These are phyloP conservation scores for Poeciliopsis presidionis DNA, from an alignment of 2,797 vertebrate genomes.

Conservation along the genomic window DNA sequence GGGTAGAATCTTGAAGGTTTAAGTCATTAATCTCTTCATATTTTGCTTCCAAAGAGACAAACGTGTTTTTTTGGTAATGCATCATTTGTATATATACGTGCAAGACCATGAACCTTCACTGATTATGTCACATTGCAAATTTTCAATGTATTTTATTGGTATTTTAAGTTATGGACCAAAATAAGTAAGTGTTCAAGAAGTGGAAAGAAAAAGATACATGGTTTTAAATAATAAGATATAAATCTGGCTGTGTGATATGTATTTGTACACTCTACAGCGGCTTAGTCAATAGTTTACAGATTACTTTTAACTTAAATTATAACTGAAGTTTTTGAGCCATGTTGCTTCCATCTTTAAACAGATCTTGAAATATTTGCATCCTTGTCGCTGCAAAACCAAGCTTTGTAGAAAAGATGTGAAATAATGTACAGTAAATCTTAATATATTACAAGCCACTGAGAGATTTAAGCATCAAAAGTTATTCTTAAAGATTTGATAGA, in stretches of 20 bases:
- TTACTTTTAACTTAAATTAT: background rate
- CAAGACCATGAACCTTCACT: background rate
- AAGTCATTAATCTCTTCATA: background rate
- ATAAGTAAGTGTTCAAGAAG: background rate
- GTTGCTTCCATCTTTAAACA: background rate
- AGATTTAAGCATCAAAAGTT: background rate
- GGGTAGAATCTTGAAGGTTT: background rate
- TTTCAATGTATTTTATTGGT: background rate
- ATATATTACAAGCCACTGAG: background rate
- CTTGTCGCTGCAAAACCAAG: background rate
- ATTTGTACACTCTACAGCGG: background rate
- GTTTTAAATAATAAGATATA: background rate
- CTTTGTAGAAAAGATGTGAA: too few species aligned
- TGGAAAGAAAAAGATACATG: background rate
- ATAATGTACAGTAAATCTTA: background rate
- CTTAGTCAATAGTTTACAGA: background rate
- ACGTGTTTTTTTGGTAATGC: background rate
- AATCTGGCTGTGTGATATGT: background rate
- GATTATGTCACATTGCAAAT: background rate
- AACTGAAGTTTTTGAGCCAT: background rate
- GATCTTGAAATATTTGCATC: background rate
- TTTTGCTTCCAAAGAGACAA: background rate
- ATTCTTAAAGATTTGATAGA: background rate
- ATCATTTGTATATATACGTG: background rate
- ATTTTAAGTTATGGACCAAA: background rate